phyloP scores from a whole-genome alignment of 2,113 vertebrate species.

The Notechis scutatus region DNA sequence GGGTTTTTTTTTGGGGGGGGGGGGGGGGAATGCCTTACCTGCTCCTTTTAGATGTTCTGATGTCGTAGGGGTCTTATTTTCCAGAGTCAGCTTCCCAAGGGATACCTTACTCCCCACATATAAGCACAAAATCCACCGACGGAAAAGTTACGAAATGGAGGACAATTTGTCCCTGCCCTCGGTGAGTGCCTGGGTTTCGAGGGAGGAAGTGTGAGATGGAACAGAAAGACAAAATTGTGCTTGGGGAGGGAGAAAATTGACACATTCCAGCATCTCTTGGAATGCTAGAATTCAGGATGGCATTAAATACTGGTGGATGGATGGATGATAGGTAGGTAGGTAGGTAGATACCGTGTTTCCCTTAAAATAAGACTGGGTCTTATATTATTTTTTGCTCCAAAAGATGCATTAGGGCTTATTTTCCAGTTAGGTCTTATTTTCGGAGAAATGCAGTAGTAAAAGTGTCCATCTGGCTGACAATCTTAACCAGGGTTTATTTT shows the following conservation, averaged over 20 bases:
- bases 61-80: not conserved
- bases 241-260: not conserved
- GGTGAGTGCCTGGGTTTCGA: conserved; percentile 67
- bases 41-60: not conserved
- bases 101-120: conserved; percentile 75
- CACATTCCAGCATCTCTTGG: not conserved
- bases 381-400: no score
- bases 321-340: no score
- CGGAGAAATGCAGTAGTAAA: no score
- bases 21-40: no score
- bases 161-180: conserved; percentile 80
- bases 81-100: conserved; percentile 84
- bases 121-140: conserved; percentile 76
- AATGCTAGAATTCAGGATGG: not conserved
- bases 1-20: no score
- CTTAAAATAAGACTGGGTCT: no score
- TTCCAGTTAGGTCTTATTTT: no score
- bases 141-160: conserved; percentile 79
- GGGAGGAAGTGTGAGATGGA: no score
- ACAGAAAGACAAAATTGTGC: not conserved
- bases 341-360: no score
- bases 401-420: no score
- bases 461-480: no score
- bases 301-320: not conserved
- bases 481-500: no score